These are phyloP conservation scores for Therioaphis trifolii DNA, from an alignment of 2,888 invertebrate genomes.

Conservation along the genomic window DNA sequence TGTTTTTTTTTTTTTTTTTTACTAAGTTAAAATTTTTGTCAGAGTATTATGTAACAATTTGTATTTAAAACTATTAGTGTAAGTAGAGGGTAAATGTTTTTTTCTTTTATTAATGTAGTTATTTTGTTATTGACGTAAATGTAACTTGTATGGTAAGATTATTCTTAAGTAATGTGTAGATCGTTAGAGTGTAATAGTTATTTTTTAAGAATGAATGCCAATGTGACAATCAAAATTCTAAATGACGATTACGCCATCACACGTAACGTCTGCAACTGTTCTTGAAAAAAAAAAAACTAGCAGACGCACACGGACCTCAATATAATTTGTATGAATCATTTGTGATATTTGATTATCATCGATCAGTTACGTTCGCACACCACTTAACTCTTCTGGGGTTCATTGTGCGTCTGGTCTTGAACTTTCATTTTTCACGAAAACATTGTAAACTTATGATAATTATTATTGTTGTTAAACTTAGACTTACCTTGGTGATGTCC, in stretches of 20 bases:
- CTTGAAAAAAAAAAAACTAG: constrained; percentile 45
- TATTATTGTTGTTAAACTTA: constrained; percentile 44
- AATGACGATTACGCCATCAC: constrained; percentile 54
- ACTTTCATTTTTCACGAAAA: constrained; percentile 60
- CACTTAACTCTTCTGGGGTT: constrained; percentile 37
- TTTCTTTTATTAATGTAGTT: constrained; percentile 25
- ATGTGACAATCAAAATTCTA: constrained; percentile 63
- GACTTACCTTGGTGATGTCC: constrained; percentile 57
- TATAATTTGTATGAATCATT: not conserved
- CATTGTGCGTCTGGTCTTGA: constrained; percentile 43
- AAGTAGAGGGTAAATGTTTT: constrained; percentile 45
- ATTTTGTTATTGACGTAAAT: constrained; percentile 6
- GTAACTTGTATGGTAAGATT: constrained; percentile 29
- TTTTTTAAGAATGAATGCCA: constrained; percentile 58
- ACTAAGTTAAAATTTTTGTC: constrained; percentile 38
- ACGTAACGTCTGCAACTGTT: constrained; percentile 58
- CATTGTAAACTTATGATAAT: constrained; percentile 45
- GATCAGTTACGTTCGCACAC: not conserved
- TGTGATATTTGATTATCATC: not conserved
- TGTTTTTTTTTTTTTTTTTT: constrained; percentile 31
- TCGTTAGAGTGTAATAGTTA: constrained; percentile 46
- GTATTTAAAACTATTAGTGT: constrained; percentile 47
- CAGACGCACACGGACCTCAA: not conserved
- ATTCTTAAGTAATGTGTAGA: constrained; percentile 47
- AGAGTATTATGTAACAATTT: constrained; percentile 51